Conservation (phyloP, 2,797 vertebrate genomes). For the Chelmon rostratus region DNA sequence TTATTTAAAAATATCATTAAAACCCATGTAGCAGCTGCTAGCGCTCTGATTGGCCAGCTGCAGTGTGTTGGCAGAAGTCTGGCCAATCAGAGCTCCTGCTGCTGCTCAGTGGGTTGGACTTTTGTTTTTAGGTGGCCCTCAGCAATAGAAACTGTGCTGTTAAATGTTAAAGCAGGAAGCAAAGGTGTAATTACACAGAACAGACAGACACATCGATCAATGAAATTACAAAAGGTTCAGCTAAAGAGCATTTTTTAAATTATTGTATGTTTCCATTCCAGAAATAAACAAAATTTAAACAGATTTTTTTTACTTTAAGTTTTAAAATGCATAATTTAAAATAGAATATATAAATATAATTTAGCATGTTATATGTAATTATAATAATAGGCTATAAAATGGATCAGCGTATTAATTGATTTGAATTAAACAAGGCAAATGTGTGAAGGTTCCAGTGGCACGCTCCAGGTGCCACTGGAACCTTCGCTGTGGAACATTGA, state of each 20-base stretch:
- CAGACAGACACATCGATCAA: no score
- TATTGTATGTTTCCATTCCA: not conserved
- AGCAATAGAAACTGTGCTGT: not conserved
- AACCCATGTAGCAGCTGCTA: not conserved
- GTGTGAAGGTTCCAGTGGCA: not conserved
- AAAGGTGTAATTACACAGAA: not conserved
- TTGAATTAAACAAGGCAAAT: not conserved
- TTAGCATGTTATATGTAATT: not conserved
- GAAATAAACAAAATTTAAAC: not conserved
- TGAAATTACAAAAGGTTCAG: not conserved
- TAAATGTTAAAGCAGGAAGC: not conserved
- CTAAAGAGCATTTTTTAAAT: not conserved
- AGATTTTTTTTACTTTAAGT: not conserved
- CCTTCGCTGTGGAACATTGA: not conserved
- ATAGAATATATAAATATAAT: not conserved
- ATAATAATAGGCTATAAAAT: no score
- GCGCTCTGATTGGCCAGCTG: conserved; percentile 6
- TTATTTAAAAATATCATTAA: not conserved
- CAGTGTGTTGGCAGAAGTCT: not conserved
- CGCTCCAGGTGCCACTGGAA: no score
- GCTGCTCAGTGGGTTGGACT: not conserved
- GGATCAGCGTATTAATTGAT: not conserved
- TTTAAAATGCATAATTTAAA: not conserved
- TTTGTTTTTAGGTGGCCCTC: not conserved
- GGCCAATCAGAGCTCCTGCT: not conserved